Percentiles rank a stretch among this genome's conserved stretches.
These are phyloP conservation scores for Himalopsyche kuldschensis DNA, from an alignment of 2,888 invertebrate genomes.

Conservation along the genomic window DNA sequence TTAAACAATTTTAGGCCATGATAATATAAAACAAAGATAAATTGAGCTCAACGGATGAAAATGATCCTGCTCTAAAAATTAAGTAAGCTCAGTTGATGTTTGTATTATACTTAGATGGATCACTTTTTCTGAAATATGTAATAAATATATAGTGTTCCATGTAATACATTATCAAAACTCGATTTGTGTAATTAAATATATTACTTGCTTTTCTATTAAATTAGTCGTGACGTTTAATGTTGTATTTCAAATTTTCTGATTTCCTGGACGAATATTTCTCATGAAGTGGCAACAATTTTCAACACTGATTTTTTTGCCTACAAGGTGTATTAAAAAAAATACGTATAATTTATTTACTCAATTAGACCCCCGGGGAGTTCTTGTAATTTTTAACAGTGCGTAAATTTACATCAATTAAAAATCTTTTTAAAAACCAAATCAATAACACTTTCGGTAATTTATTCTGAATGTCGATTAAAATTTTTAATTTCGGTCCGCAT, in stretches of 20 bases:
- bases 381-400: conserved; percentile 9
- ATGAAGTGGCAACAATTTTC: neutral
- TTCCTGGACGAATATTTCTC: neutral
- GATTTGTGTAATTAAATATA: no score
- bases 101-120: no score
- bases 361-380: conserved; percentile 29
- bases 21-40: no score
- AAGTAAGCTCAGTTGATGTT: no score
- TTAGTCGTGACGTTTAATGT: neutral
- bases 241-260: neutral
- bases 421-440: neutral
- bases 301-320: neutral
- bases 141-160: no score
- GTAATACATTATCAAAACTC: no score
- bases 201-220: no score
- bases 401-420: neutral
- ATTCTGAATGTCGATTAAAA: neutral
- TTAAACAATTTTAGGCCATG: no score
- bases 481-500: neutral
- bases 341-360: neutral
- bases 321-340: neutral
- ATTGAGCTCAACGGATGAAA: no score
- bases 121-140: no score
- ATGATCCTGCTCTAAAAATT: no score
- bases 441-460: neutral